Base-by-base conservation (phyloP, 2,888 invertebrate genomes). In the Coenonympha glycerion region DNA sequence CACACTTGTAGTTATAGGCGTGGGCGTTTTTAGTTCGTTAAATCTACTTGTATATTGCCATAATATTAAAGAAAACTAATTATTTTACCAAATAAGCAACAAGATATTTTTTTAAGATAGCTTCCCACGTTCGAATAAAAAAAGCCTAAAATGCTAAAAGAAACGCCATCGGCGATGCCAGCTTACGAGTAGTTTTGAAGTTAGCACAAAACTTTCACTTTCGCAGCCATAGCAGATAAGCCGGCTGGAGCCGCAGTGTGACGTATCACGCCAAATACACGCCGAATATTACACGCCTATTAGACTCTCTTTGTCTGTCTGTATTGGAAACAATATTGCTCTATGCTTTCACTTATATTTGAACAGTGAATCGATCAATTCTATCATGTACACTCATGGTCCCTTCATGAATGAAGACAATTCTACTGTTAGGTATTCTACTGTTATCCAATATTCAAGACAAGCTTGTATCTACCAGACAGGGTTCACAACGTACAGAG, bases 191-290 rank as follows among this genome's bases (percentile, higher is more conserved):
- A 51, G 49, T 49, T 53, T 55, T 45, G 15, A 8, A 33, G 16
- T 16, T 31, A 37, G 4, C 37, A 16, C 39, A 33, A 31, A 33
- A 58, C 79, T 81, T 80, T 81, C 81, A 79, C 81, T 80, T 76
- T 79, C 75, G 62, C 70, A 68, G 22, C 69, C 74, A 62, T 69
- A 68, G 22, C 69, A 68, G 53, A 56, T 56, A 56, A 58, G 59
- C 57, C 71, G 59, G 72, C 58, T 53, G 58, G 50, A 58, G 56
- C 57, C 57, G 47, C 53, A n/a, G n/a, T n/a, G n/a, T n/a, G 60
- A 56, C 59, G 56, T 44, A 53, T 64, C 69, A 66, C 61, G 63
- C 56, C 56, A 36, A 22, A 37, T n/a, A 9, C 9, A 57, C 52
- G 56, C 49, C 59, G 39, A 39, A 50, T 34, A 46, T 53, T 51